Evolutionary conservation across 2,113 vertebrate genomes (phyloP).

Genomic region (Bos javanicus): DNA sequence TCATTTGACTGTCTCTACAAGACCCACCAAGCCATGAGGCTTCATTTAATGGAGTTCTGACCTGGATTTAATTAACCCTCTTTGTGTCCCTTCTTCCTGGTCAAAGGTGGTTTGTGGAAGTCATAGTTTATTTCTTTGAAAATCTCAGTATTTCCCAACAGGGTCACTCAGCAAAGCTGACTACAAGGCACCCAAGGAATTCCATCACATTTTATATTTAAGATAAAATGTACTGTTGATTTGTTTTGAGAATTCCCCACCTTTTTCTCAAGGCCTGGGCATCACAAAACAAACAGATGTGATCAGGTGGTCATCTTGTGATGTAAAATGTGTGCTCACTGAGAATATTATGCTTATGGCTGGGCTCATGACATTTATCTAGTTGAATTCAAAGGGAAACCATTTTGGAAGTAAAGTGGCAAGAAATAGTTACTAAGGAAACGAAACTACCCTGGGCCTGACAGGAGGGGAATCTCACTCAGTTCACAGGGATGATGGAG

Average conservation of each 20-base stretch:
- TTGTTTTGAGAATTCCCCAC: not conserved
- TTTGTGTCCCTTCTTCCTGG: not conserved
- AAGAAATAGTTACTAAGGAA: slow-evolving; percentile 39
- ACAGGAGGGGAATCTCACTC: not conserved
- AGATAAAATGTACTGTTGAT: not conserved
- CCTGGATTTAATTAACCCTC: not conserved
- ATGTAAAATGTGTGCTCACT: not conserved
- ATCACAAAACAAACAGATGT: not conserved
- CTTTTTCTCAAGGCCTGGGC: not conserved
- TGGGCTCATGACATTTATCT: not conserved
- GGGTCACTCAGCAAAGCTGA: slow-evolving; percentile 25
- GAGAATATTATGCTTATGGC: not conserved
- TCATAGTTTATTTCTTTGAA: not conserved
- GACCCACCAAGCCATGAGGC: not conserved
- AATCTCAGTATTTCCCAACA: slow-evolving; percentile 8
- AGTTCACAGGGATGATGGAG: not conserved
- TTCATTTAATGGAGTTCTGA: not conserved
- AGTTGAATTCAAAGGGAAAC: slow-evolving; percentile 12
- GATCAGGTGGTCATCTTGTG: not conserved
- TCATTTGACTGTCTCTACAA: not conserved
- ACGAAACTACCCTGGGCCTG: not conserved
- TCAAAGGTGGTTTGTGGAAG: not conserved
- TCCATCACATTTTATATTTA: not conserved
- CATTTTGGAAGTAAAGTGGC: slow-evolving; percentile 6
- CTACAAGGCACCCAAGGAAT: not conserved